Evolutionary conservation across 1,140 invertebrate species (phyloP), one percentile per base, ranked within the genome.

Genomic region (Papilio aristodemus): DNA sequence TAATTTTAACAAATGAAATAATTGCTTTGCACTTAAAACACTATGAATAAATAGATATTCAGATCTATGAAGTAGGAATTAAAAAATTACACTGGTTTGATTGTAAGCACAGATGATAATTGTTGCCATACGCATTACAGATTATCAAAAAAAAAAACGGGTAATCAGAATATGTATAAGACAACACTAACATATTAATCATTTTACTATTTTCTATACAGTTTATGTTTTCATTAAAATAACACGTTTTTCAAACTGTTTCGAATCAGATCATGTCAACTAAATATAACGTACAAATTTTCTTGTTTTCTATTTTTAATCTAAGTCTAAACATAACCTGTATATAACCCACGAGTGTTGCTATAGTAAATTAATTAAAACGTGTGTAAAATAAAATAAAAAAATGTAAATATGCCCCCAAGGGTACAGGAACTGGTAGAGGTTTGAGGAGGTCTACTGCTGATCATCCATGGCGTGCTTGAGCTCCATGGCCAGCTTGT

Each of bases 401-500:
- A 43, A n/a, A n/a, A 14, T 14, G n/a, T 43, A 17, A 43, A 43
- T 14, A 4, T 14, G 14, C 43, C 46, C 22, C 46, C 19, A 19
- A 54, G 19, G 9, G 9, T 54, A 22, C 14, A 46, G 17, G 17
- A 46, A 37, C 6, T 66, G 13, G 27, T 32, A 6, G 6, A 32
- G 27, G 27, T 32, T 32, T 32, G 27, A 32, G 27, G 27, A 32
- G 17, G 50, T 57, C 74, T 59, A 80, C 32, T 87, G 74, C 11
- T 70, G 57, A 25, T 90, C 86, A 0, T 89, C 76, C 79, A 90
- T 81, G 14, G 93, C 93, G 71, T 93, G 93, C 84, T 96, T 96
- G 0, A 97, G 93, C 83, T 97, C 96, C 89, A 97, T 93, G 13
- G 97, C 96, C 9, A 97, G 91, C 83, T 97, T 97, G 82, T 97